A percentile compares a stretch with the other conserved stretches of the same genome.
Evolutionary conservation across 2,888 invertebrate genomes (phyloP).

Genomic region (Tachina lurida): DNA sequence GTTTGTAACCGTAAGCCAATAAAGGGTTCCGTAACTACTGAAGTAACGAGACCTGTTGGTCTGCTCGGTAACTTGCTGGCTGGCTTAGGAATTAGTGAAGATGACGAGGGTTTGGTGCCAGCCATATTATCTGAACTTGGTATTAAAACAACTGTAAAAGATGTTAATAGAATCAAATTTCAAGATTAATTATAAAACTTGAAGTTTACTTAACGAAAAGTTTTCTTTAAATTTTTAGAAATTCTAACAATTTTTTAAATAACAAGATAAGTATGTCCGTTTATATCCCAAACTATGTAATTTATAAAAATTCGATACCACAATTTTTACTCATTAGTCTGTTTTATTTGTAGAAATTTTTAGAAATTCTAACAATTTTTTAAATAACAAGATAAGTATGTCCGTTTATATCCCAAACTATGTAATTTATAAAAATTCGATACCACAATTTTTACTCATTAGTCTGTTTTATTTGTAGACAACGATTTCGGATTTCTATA

Average conservation of each 20-base stretch:
- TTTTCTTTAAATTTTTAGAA: not conserved
- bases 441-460: too few species aligned
- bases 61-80: conserved; percentile 26
- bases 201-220: not conserved
- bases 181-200: not conserved
- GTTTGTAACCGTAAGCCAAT: not conserved
- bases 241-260: too few species aligned
- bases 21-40: conserved; percentile 8
- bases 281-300: too few species aligned
- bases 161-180: not conserved
- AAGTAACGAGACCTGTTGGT: conserved; percentile 1
- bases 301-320: too few species aligned
- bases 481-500: too few species aligned
- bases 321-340: too few species aligned
- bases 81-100: conserved; percentile 16
- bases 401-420: too few species aligned
- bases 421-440: too few species aligned
- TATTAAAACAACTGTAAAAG: not conserved
- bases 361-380: not conserved
- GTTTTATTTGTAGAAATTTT: not conserved
- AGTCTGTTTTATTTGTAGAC: too few species aligned
- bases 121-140: not conserved
- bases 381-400: too few species aligned
- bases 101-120: conserved; percentile 4
- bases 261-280: too few species aligned